These are phyloP conservation scores for Naso thynnoides DNA, from an alignment of 2,797 vertebrate genomes.

Conservation along the genomic window DNA sequence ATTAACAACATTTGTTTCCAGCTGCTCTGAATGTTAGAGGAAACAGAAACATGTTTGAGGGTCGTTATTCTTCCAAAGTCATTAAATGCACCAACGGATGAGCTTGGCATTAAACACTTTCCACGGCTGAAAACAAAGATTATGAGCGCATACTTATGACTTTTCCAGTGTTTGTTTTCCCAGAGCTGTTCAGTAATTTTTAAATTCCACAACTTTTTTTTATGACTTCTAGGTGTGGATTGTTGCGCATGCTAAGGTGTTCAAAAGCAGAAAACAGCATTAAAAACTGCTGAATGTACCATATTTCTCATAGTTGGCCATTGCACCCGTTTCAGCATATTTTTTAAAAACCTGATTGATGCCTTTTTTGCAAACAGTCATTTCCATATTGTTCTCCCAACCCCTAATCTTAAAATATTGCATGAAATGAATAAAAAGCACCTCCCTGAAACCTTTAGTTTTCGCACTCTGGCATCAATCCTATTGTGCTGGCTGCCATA, in stretches of 20 bases:
- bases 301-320: slow-evolving; percentile 13
- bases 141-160: slow-evolving; percentile 50
- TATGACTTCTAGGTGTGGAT: slow-evolving; percentile 33
- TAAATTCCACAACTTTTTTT: slow-evolving; percentile 39
- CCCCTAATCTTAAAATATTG: slow-evolving; percentile 48
- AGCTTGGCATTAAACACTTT: slow-evolving; percentile 69
- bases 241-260: slow-evolving; percentile 5
- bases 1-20: slow-evolving; percentile 56
- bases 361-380: slow-evolving; percentile 34
- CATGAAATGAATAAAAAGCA: slow-evolving; percentile 47
- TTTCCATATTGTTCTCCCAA: slow-evolving; percentile 43
- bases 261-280: slow-evolving; percentile 16
- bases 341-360: background rate
- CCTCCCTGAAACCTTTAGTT: slow-evolving; percentile 45
- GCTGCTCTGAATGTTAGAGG: slow-evolving; percentile 46
- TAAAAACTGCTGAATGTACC: slow-evolving; percentile 44
- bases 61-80: slow-evolving; percentile 70
- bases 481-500: slow-evolving; percentile 58
- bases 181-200: slow-evolving; percentile 10
- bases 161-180: slow-evolving; percentile 54
- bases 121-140: slow-evolving; percentile 19
- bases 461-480: slow-evolving; percentile 61
- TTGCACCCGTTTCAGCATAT: slow-evolving; percentile 34
- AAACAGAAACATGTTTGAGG: slow-evolving; percentile 21
- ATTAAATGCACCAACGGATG: slow-evolving; percentile 65